Evolutionary conservation across 2,888 invertebrate species (phyloP).

Genomic region (Pyrocoelia pectoralis): DNA sequence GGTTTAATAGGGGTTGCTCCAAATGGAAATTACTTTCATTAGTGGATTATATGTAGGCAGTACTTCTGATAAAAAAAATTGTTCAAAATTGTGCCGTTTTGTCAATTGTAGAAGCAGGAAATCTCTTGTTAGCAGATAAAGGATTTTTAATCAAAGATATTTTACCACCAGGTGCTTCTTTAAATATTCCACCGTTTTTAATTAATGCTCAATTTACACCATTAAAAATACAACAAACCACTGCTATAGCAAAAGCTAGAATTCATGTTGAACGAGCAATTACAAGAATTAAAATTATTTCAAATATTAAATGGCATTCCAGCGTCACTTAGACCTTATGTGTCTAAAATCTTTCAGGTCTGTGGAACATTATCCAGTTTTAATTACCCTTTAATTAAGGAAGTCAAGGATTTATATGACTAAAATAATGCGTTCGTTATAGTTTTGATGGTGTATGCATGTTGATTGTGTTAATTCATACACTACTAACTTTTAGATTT

Average conservation of each 20-base stretch:
- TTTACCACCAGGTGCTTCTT: constrained; percentile 38
- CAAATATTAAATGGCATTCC: constrained; percentile 10
- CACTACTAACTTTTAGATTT: constrained; percentile 9
- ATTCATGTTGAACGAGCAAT: constrained; percentile 45
- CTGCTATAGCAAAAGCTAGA: constrained; percentile 39
- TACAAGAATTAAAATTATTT: constrained; percentile 37
- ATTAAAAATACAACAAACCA: constrained; percentile 37
- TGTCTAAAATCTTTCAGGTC: constrained; percentile 9
- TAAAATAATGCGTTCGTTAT: not conserved
- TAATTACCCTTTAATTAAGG: constrained; percentile 17
- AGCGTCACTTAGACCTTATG: not conserved
- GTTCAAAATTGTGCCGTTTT: constrained; percentile 40
- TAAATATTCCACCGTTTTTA: constrained; percentile 44
- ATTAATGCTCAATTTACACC: constrained; percentile 36
- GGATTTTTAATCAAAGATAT: constrained; percentile 43
- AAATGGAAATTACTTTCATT: not conserved
- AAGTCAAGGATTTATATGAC: constrained; percentile 11
- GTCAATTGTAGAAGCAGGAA: constrained; percentile 36
- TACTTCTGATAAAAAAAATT: constrained; percentile 4
- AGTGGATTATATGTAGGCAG: not conserved
- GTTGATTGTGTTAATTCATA: no score
- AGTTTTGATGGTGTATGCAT: no score
- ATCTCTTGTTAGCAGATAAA: constrained; percentile 43
- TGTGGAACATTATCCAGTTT: constrained; percentile 10
- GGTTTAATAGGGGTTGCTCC: constrained; percentile 38